Evolutionary conservation across 2,113 vertebrate genomes (phyloP).

Genomic region (Empidonax alnorum): DNA sequence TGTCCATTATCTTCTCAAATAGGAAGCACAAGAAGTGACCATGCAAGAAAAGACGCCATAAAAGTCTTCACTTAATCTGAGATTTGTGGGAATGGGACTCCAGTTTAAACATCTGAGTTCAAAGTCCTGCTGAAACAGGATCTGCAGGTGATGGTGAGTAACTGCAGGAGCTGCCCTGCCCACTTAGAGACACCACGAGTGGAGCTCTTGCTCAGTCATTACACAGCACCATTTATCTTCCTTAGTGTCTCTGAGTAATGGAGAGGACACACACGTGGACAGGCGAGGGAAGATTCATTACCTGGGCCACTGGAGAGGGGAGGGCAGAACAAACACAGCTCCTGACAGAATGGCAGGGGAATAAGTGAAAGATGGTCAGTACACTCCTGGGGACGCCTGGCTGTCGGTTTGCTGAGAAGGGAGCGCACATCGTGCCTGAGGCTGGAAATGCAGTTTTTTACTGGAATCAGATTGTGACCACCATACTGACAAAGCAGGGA

Average conservation of each 20-base stretch:
- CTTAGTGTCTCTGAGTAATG: background rate
- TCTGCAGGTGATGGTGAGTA: background rate
- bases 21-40: background rate
- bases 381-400: background rate
- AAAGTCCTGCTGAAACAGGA: background rate
- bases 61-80: constrained; percentile 11
- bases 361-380: background rate
- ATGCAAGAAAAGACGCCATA: background rate
- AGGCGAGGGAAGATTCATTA: constrained; percentile 1
- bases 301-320: background rate
- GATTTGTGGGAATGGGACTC: constrained; percentile 16
- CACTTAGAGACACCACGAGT: background rate
- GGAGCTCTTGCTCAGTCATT: background rate
- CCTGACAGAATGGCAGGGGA: background rate
- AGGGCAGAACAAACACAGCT: background rate
- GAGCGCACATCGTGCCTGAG: background rate
- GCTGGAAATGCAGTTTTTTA: background rate
- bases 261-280: background rate
- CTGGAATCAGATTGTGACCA: background rate
- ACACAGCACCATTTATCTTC: background rate
- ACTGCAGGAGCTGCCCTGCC: background rate
- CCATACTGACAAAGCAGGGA: background rate
- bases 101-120: background rate
- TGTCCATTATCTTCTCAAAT: constrained; percentile 14
- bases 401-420: background rate